phyloP scores from a whole-genome alignment of 2,113 vertebrate genomes.

The Pelvicachromis taeniatus region DNA sequence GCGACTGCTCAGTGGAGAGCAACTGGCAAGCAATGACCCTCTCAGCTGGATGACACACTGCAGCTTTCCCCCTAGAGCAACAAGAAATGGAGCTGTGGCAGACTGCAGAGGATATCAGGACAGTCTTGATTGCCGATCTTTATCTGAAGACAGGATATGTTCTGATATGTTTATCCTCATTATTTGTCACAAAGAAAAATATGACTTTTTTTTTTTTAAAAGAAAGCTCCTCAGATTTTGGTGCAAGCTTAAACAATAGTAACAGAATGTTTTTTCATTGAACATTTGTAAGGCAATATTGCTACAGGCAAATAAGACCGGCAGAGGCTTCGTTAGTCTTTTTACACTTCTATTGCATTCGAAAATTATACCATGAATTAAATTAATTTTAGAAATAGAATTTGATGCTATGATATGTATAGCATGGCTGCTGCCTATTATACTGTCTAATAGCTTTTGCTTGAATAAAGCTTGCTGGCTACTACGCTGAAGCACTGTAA shows the following conservation, averaged over 20 bases:
- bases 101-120: slow-evolving; percentile 37
- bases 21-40: slow-evolving; percentile 64
- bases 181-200: slow-evolving; percentile 20
- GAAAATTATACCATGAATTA: neutral
- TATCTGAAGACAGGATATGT: slow-evolving; percentile 20
- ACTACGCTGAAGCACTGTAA: neutral
- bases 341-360: neutral
- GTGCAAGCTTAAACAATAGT: neutral
- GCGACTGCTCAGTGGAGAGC: slow-evolving; percentile 62
- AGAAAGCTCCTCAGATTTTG: neutral
- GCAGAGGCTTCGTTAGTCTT: neutral
- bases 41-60: slow-evolving; percentile 61
- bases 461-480: neutral
- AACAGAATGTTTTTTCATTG: neutral
- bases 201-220: neutral
- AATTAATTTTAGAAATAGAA: neutral
- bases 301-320: neutral
- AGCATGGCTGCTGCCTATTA: neutral
- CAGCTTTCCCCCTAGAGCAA: slow-evolving; percentile 41
- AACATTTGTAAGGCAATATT: neutral
- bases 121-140: slow-evolving; percentile 33
- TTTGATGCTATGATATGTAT: neutral
- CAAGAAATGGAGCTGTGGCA: slow-evolving; percentile 49
- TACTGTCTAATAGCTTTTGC: neutral
- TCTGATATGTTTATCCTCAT: slow-evolving; percentile 23